These are phyloP conservation scores for Papilio aristodemus DNA, from an alignment of 1,140 invertebrate genomes.

Conservation along the genomic window DNA sequence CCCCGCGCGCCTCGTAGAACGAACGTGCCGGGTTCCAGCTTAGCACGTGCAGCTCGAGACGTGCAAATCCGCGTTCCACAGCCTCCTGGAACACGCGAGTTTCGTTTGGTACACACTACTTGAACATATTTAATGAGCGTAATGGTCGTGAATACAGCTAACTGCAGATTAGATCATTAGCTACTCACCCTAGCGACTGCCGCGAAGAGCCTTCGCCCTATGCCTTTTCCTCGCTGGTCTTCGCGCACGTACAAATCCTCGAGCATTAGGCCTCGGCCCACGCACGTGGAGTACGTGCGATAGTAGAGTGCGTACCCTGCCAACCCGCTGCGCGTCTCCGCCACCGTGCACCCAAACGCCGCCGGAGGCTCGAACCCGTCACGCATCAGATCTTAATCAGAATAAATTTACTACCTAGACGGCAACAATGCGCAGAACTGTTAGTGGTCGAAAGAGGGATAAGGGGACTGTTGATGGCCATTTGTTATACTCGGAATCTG, in stretches of 20 bases:
- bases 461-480: too few relatives aligned
- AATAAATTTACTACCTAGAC: background rate
- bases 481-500: too few relatives aligned
- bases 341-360: slow-evolving; percentile 10
- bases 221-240: background rate
- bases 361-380: slow-evolving; percentile 16
- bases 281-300: slow-evolving; percentile 17
- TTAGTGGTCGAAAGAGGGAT: too few relatives aligned
- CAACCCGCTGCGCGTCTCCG: background rate
- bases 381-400: background rate
- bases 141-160: too few relatives aligned
- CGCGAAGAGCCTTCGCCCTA: slow-evolving; percentile 1
- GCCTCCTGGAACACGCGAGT: background rate
- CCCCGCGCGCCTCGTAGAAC: slow-evolving; percentile 16
- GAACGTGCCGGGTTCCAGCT: slow-evolving; percentile 14
- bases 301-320: slow-evolving; percentile 14
- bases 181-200: slow-evolving; percentile 5
- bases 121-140: background rate
- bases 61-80: background rate
- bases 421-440: background rate
- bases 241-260: slow-evolving; percentile 26
- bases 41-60: slow-evolving; percentile 27
- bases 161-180: too few relatives aligned
- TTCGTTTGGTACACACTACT: background rate
- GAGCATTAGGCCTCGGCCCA: slow-evolving; percentile 22